A percentile compares a stretch with the other conserved stretches of the same genome.
Evolutionary conservation across 1,140 invertebrate species (phyloP).

Genomic region (Melitaea cinxia): DNA sequence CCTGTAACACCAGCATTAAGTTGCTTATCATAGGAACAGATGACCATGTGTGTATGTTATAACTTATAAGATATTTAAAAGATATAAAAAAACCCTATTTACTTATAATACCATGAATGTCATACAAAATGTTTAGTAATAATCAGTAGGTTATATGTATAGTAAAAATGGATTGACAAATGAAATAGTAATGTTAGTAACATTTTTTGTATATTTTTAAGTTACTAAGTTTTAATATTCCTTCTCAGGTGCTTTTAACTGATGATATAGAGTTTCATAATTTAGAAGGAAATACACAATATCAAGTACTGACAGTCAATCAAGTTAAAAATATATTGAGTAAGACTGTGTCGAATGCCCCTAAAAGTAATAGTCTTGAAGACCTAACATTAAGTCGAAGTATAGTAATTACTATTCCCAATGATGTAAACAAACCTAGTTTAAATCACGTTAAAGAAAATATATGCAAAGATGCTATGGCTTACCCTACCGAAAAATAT

Average conservation of each 20-base stretch:
- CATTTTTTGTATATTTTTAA: too few relatives aligned
- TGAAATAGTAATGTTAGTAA: too few relatives aligned
- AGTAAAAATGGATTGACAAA: too few relatives aligned
- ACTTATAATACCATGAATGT: too few relatives aligned
- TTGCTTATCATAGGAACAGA: too few relatives aligned
- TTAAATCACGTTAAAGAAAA: not conserved
- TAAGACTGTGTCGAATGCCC: constrained; percentile 15
- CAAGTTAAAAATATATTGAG: constrained; percentile 50
- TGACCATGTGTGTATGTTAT: too few relatives aligned
- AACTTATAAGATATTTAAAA: too few relatives aligned
- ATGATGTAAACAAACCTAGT: constrained; percentile 7
- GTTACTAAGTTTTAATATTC: too few relatives aligned
- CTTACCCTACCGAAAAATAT: not conserved
- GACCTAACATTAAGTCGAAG: not conserved
- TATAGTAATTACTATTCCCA: constrained; percentile 36
- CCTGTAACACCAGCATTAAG: too few relatives aligned
- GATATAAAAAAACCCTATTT: too few relatives aligned
- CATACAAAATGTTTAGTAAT: too few relatives aligned
- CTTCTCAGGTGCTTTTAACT: constrained; percentile 51
- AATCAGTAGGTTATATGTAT: too few relatives aligned
- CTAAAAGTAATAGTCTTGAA: constrained; percentile 1
- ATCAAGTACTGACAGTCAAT: constrained; percentile 44
- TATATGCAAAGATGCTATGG: not conserved
- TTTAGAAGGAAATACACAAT: constrained; percentile 25
- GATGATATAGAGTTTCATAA: constrained; percentile 45